Evolutionary conservation across 1,140 invertebrate species (phyloP).

Genomic region (Matsumurasca onukii): DNA sequence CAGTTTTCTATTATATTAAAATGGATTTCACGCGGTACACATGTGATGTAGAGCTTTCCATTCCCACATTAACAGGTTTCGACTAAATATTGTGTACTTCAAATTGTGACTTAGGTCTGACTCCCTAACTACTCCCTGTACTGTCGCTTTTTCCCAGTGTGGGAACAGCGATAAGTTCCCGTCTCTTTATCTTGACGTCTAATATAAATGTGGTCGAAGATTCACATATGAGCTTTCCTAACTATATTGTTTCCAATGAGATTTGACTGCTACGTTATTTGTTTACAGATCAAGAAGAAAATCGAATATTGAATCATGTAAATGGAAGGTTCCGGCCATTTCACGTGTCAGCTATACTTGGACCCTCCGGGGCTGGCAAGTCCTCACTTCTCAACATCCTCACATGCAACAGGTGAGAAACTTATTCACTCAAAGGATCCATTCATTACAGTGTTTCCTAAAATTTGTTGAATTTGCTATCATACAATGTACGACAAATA

Average conservation of each 20-base stretch:
- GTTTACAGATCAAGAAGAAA: conserved; percentile 8
- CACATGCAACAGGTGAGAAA: conserved; percentile 47
- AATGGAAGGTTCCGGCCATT: conserved; percentile 57
- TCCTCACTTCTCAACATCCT: conserved; percentile 70
- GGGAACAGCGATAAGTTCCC: neutral
- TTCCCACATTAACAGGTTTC: too few species aligned
- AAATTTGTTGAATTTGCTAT: too few species aligned
- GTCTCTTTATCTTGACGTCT: neutral
- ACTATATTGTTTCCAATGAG: neutral
- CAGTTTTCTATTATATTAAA: too few species aligned
- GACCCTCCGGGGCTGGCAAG: conserved; percentile 80
- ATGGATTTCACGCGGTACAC: too few species aligned
- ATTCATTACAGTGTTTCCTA: neutral
- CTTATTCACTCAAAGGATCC: neutral
- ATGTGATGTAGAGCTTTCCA: too few species aligned
- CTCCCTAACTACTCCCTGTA: neutral
- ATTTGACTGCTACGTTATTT: neutral
- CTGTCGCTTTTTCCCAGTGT: neutral
- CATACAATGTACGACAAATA: too few species aligned
- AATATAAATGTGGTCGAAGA: neutral
- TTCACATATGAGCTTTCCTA: neutral
- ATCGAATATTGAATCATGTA: conserved; percentile 38
- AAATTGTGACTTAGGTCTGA: neutral
- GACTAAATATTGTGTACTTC: too few species aligned
- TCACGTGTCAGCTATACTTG: conserved; percentile 72